Percentiles rank a stretch among this genome's conserved stretches.
Evolutionary conservation across 1,140 invertebrate genomes (phyloP).

Genomic region (Lordiphosa clarofinis): DNA sequence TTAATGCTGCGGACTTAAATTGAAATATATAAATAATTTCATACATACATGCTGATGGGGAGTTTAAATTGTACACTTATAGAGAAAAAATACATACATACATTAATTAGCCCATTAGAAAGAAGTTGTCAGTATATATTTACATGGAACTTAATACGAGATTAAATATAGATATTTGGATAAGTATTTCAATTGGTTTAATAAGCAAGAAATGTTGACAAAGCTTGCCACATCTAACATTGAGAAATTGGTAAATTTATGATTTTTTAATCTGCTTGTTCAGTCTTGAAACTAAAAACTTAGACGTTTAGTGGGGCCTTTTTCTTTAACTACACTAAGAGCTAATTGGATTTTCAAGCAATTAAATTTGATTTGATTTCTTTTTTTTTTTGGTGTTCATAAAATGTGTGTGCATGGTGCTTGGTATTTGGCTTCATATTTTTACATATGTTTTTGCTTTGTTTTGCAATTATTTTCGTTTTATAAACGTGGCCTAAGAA

Average conservation of each 20-base stretch:
- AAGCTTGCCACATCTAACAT: too few species aligned
- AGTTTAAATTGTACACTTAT: neutral
- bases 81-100: slow-evolving; percentile 2
- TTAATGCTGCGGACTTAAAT: slow-evolving; percentile 48
- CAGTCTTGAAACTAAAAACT: slow-evolving; percentile 65
- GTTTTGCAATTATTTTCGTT: slow-evolving; percentile 70
- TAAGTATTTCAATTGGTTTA: slow-evolving; percentile 31
- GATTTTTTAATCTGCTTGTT: slow-evolving; percentile 19
- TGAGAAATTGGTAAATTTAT: too few species aligned
- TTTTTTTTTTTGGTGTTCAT: slow-evolving; percentile 32
- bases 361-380: slow-evolving; percentile 49
- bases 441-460: slow-evolving; percentile 41
- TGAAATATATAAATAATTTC: slow-evolving; percentile 63
- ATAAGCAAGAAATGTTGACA: slow-evolving; percentile 29
- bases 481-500: slow-evolving; percentile 57
- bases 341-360: slow-evolving; percentile 43
- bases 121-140: slow-evolving; percentile 40
- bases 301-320: slow-evolving; percentile 20
- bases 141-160: slow-evolving; percentile 53
- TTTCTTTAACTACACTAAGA: slow-evolving; percentile 56
- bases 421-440: slow-evolving; percentile 68
- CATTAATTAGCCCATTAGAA: too few species aligned
- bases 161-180: slow-evolving; percentile 32
- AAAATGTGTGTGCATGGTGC: slow-evolving; percentile 49
- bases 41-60: slow-evolving; percentile 8